Conservation (phyloP, 2,797 vertebrate species). For the Numenius phaeopus region DNA sequence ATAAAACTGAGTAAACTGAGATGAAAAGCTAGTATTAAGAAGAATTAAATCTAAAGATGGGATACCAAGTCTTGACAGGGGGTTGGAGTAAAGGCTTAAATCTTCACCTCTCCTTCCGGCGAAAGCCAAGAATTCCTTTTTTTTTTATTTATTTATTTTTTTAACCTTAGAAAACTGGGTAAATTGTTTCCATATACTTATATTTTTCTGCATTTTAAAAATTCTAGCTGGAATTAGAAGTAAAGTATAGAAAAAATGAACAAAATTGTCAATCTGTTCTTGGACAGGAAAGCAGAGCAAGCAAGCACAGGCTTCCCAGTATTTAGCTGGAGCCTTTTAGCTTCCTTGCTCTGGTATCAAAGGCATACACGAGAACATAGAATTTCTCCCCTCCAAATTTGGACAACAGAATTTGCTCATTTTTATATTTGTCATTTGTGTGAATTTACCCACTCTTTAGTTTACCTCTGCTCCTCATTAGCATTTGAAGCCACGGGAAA, state of each 20-base stretch:
- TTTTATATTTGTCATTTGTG: background rate
- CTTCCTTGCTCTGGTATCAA: background rate
- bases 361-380: background rate
- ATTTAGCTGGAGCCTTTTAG: background rate
- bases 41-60: background rate
- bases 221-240: background rate
- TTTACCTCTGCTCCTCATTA: background rate
- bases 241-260: background rate
- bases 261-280: background rate
- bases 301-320: background rate
- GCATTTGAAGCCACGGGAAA: background rate
- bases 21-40: background rate
- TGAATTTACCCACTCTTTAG: background rate
- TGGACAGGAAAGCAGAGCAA: background rate
- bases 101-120: background rate
- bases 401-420: background rate
- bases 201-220: background rate
- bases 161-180: background rate
- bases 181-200: background rate
- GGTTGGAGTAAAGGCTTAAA: background rate
- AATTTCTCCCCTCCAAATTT: background rate
- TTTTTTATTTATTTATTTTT: too few species aligned
- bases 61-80: background rate
- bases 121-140: rapidly evolving
- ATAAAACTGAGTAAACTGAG: slow-evolving; percentile 11